Conservation (phyloP, 2,797 vertebrate genomes). For the Lagocephalus sceleratus region DNA sequence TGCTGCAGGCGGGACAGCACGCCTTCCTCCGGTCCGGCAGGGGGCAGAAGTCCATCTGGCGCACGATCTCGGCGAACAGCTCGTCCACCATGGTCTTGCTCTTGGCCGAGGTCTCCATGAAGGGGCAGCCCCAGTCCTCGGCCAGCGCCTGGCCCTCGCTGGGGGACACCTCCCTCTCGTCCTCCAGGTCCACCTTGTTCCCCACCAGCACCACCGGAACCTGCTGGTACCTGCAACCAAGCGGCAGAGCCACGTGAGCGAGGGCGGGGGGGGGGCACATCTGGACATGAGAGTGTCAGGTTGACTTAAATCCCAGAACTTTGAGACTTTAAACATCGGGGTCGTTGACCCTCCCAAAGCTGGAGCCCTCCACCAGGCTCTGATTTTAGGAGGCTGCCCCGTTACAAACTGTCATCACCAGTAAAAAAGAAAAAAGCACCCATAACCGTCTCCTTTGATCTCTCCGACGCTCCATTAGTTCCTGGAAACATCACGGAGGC, state of each 20-base stretch:
- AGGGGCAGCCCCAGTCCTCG: conserved; percentile 95
- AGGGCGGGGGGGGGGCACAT: background rate
- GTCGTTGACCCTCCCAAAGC: too few species aligned
- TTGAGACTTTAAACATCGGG: too few species aligned
- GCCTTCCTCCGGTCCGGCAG: conserved; percentile 89
- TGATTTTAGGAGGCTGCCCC: conserved; percentile 18
- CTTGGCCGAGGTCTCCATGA: conserved; percentile 96
- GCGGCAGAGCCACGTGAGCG: background rate
- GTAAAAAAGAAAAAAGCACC: background rate
- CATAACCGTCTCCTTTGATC: background rate
- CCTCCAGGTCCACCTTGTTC: conserved; percentile 96
- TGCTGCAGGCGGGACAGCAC: conserved; percentile 90
- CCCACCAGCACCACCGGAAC: conserved; percentile 94
- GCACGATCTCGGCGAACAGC: conserved; percentile 94
- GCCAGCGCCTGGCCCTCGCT: conserved; percentile 91
- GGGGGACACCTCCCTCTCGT: conserved; percentile 88
- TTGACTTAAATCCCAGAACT: background rate
- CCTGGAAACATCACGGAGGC: conserved; percentile 9
- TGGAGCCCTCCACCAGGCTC: conserved; percentile 25
- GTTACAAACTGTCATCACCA: conserved; percentile 2
- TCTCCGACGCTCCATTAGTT: conserved; percentile 11
- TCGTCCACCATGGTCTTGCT: conserved; percentile 98
- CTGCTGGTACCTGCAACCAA: conserved; percentile 82
- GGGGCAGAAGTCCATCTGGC: conserved; percentile 97
- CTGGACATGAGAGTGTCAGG: conserved; percentile 4